Evolutionary conservation across 2,113 vertebrate genomes (phyloP), one percentile per base, ranked within the genome.

Genomic region (Uria lomvia): DNA sequence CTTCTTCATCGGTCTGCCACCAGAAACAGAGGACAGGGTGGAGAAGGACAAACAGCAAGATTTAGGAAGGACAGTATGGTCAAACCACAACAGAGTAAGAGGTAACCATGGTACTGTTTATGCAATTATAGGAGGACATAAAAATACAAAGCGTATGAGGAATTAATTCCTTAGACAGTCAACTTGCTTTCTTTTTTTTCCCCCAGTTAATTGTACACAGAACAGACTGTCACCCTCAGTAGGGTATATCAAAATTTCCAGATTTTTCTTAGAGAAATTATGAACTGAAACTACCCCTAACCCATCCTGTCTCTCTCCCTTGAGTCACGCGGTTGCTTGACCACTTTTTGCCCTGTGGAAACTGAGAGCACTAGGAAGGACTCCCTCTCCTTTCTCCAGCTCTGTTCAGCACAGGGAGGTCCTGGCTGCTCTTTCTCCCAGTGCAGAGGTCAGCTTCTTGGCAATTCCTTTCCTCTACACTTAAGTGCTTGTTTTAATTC

Each of bases 1-100:
- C 98, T 70, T 99, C 99, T 96, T 99, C 99, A 98, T 99, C 99
- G 13, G 98, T 99, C 99, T 99, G 98, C 95, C 96, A 96, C 76
- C 96, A 73, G 94, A 94, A 82, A 97, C 74, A 97, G 92, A 94
- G 79, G 83, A 95, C 85, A 97, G 97, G 73, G 88, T 83, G 92
- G 80, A 97, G 96, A 98, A 98, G 95, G 94, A 98, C 86, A 98
- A 97, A 98, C 86, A 96, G 93, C 68, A 94, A 94, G 89, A 91
- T 96, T 98, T 96, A 98, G 96, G 95, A 96, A 94, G 86, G 88
- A 91, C 42, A 96, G 78, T 72, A 93, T 43, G 10, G 14, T 82
- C 73, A 96, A 92, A 59, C 50, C 63, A 92, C 4, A 4, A 85
- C 67, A 93, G 76, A 94, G 47, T 75, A 90, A 91, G 59, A 94